A percentile compares a stretch with the other conserved stretches of the same genome.
phyloP scores from a whole-genome alignment of 2,113 vertebrate genomes.

The Mellivora capensis region DNA sequence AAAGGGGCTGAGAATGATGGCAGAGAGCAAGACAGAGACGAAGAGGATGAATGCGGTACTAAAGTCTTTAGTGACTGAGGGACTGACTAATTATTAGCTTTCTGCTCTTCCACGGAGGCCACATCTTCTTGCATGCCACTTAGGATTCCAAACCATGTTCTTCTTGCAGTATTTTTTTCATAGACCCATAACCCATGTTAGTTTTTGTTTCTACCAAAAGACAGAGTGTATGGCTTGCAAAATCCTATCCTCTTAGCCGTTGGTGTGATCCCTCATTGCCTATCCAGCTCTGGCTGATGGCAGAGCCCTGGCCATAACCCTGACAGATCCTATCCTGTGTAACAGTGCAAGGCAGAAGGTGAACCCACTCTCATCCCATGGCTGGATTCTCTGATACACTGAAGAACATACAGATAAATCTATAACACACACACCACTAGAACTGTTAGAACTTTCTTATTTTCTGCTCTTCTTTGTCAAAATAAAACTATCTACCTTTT shows the following conservation, averaged over 20 bases:
- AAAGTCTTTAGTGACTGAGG: neutral
- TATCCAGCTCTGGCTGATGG: neutral
- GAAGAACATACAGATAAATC: neutral
- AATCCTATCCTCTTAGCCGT: neutral
- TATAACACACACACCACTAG: neutral
- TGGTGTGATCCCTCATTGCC: neutral
- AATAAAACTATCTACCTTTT: neutral
- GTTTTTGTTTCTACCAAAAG: neutral
- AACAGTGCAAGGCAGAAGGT: neutral
- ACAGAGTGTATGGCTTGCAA: neutral
- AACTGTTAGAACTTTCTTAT: neutral
- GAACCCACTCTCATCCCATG: neutral
- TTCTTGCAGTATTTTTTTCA: neutral
- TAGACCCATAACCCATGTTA: neutral
- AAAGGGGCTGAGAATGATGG: neutral
- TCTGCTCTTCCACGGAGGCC: neutral
- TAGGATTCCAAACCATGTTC: neutral
- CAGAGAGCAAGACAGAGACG: neutral
- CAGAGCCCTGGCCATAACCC: no score
- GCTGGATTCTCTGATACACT: neutral
- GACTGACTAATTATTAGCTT: neutral
- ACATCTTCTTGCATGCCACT: neutral
- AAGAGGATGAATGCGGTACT: neutral
- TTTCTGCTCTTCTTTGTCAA: neutral
- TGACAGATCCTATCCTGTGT: neutral